Evolutionary conservation across 2,113 vertebrate species (phyloP), one percentile per base, ranked within the genome.

Genomic region (Elgaria multicarinata): DNA sequence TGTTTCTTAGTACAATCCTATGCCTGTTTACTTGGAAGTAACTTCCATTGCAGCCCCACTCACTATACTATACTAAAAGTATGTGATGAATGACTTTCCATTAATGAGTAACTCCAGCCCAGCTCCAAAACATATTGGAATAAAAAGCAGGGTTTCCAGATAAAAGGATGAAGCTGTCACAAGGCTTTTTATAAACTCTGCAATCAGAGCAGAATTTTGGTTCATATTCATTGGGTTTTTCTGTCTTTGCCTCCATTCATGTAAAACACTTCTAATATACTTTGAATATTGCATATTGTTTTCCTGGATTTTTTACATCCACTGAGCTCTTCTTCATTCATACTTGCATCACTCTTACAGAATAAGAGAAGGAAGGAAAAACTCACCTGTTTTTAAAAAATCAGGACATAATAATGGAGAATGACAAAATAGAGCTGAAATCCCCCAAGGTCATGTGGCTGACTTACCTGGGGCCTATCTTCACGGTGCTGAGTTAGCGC

Each of bases 371-470:
- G 78, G 85, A 44, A 24, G 18, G 62, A 28, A 4, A 58, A 67
- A 81, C 46, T 62, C 89, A 89, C 28, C 6, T 62, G 58, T 62
- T 62, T 62, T 62, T 62, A 20, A 62, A 20, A 62, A 90, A 91
- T 86, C 53, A 79, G 86, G 46, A 62, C 90, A 58, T 92, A 92
- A 87, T 79, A 91, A 89, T 44, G 69, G 81, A 72, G 90, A 87
- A 58, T 7, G 86, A 36, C 46, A 66, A n/a, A 78, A 77, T 67
- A 67, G 46, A 78, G 44, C 62, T 42, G 36, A 64, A 64, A 42
- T 64, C 28, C 55, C 1, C 42, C 2, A 26, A n/a, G 20, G 26
- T 6, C 24, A 42, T 55, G n/a, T 1, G 4, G 55, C 1, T 77
- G 39, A 39, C 4, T 44, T 46, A 39, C 1, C 20, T 22, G 18